Conservation (phyloP, 2,888 invertebrate genomes). For the Liopterus haemorrhoidalis region DNA sequence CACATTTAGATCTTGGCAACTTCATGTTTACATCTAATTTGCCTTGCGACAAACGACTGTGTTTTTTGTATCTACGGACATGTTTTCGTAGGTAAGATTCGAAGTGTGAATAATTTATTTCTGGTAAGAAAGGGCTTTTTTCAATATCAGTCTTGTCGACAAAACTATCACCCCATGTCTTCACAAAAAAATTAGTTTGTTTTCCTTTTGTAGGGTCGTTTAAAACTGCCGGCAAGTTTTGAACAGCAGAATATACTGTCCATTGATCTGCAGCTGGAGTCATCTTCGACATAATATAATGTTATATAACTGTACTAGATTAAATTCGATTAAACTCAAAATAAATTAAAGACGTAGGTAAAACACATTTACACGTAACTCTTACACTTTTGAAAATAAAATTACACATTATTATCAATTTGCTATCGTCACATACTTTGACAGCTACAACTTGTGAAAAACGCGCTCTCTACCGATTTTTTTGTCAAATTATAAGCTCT, state of each 20-base stretch:
- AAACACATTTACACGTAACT: too few species aligned
- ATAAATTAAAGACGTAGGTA: too few species aligned
- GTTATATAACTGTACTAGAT: too few species aligned
- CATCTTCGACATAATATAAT: conserved; percentile 37
- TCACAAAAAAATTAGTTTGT: conserved; percentile 88
- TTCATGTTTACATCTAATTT: conserved; percentile 15
- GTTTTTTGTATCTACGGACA: conserved; percentile 59
- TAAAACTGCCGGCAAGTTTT: conserved; percentile 90
- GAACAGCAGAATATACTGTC: conserved; percentile 86
- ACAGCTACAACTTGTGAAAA: too few species aligned
- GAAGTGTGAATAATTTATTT: conserved; percentile 78
- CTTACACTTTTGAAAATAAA: too few species aligned
- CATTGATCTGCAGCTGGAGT: conserved; percentile 54
- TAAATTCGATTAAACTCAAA: too few species aligned
- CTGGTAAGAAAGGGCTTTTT: conserved; percentile 74
- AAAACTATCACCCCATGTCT: conserved; percentile 96
- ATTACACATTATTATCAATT: too few species aligned
- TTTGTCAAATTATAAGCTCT: too few species aligned
- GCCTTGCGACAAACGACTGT: conserved; percentile 36
- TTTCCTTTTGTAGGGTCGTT: conserved; percentile 93
- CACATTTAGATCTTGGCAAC: conserved; percentile 29
- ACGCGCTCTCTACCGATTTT: too few species aligned
- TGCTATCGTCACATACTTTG: too few species aligned
- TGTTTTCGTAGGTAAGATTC: conserved; percentile 79
- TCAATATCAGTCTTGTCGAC: conserved; percentile 74